These are phyloP conservation scores for Trissoscelio sp. DNA, from an alignment of 2,888 invertebrate genomes.

Conservation along the genomic window DNA sequence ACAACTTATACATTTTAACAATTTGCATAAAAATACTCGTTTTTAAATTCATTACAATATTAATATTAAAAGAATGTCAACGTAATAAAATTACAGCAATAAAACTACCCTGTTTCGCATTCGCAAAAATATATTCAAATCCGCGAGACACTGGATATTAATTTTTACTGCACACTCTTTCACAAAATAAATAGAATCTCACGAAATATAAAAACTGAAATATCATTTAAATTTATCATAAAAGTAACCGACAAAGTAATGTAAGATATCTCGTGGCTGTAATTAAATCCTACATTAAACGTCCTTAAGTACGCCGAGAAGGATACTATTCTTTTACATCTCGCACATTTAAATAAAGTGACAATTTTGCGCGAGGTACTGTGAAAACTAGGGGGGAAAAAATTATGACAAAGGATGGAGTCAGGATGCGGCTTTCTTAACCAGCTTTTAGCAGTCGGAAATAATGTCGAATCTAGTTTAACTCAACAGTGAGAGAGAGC, in stretches of 20 bases:
- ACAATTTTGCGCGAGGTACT: slow-evolving; percentile 16
- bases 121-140: neutral
- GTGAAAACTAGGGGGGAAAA: neutral
- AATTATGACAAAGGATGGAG: slow-evolving; percentile 6
- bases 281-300: slow-evolving; percentile 3
- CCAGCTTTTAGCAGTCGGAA: slow-evolving; percentile 53
- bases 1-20: too few relatives aligned
- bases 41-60: too few relatives aligned
- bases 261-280: slow-evolving; percentile 7
- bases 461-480: slow-evolving; percentile 42
- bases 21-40: too few relatives aligned
- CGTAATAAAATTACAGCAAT: neutral
- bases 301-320: neutral
- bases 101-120: neutral
- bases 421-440: slow-evolving; percentile 8
- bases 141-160: neutral
- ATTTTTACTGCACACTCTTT: neutral
- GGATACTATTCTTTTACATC: neutral
- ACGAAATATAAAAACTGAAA: neutral
- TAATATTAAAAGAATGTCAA: too few relatives aligned
- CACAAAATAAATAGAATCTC: neutral
- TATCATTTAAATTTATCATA: neutral
- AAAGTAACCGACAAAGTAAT: neutral
- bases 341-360: slow-evolving; percentile 29
- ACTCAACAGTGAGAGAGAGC: slow-evolving; percentile 5